Conservation (phyloP, 2,888 invertebrate genomes). For the Aromia moschata region DNA sequence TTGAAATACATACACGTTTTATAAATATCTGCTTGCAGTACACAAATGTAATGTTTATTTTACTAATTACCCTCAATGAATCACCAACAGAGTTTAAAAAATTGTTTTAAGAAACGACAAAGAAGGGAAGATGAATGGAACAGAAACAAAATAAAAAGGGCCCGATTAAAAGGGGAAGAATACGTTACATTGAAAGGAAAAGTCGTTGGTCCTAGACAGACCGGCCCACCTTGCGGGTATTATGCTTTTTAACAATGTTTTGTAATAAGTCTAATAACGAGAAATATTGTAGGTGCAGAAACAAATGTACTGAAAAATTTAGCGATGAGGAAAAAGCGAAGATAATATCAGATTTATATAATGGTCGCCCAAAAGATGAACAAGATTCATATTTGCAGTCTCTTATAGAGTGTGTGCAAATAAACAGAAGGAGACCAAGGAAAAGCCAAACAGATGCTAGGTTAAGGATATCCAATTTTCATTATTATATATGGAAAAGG, state of each 20-base stretch:
- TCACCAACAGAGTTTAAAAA: background rate
- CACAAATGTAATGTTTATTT: no score
- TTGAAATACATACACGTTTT: no score
- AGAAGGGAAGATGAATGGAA: constrained; percentile 5
- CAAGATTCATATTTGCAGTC: constrained; percentile 6
- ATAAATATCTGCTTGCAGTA: no score
- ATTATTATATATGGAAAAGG: constrained; percentile 9
- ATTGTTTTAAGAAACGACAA: background rate
- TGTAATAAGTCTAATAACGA: no score
- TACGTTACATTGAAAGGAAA: constrained; percentile 6
- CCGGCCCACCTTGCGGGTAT: constrained; percentile 3
- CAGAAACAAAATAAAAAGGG: constrained; percentile 9
- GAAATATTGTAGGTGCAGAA: constrained; percentile 4
- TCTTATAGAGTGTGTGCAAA: constrained; percentile 8
- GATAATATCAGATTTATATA: constrained; percentile 5
- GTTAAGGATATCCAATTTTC: constrained; percentile 7
- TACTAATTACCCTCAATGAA: no score
- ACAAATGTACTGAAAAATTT: constrained; percentile 9
- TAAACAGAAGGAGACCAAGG: constrained; percentile 4
- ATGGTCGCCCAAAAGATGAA: constrained; percentile 6
- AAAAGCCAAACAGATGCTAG: background rate
- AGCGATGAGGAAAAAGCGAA: background rate
- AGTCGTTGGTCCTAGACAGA: constrained; percentile 4
- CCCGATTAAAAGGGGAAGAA: constrained; percentile 8
- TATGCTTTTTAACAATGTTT: no score